Evolutionary conservation across 2,113 vertebrate species (phyloP), one percentile per base, ranked within the genome.

Genomic region (Rhagologus leucostigma): DNA sequence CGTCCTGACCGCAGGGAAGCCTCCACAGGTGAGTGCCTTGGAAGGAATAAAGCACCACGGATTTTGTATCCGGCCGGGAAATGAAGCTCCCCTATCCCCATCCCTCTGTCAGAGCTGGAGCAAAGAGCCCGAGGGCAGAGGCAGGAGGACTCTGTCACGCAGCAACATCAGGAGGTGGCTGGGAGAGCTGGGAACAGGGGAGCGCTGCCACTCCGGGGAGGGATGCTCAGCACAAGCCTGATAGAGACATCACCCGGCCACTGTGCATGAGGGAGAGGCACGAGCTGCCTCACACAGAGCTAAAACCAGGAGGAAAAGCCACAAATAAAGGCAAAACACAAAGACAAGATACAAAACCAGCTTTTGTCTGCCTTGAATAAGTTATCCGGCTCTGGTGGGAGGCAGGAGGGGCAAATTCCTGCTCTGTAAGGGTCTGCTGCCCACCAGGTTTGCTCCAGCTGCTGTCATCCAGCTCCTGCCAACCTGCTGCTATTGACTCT

Each of bases 311-410:
- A 76, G 64, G 39, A 22, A 69, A 81, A 53, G 49, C 8, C 80
- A 62, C 55, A 32, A 69, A 88, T 7, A 49, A 59, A 71, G 64
- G 30, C n/a, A 46, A 75, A 62, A 60, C 3, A 17, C n/a, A 67
- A 65, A 77, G 53, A 37, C 19, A 62, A 67, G 26, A 17, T 3
- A 20, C 26, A 47, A 46, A 70, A 6, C 0, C 23, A 47, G 29
- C 17, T 90, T 64, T 32, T 27, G 12, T 11, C 7, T 71, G 74
- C n/a, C 23, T 70, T 41, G 21, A 42, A 20, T 29, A 16, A 84
- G 12, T 35, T 47, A 71, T 13, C 57, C 0, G 0, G 44, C 13
- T 22, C 41, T 1, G 2, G 19, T 20, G 55, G 39, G 23, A 59
- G 68, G 53, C 49, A 73, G 79, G 69, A 57, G 35, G 65, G 46